Evolutionary conservation across 2,113 vertebrate species (phyloP).

Genomic region (Delphinapterus leucas): DNA sequence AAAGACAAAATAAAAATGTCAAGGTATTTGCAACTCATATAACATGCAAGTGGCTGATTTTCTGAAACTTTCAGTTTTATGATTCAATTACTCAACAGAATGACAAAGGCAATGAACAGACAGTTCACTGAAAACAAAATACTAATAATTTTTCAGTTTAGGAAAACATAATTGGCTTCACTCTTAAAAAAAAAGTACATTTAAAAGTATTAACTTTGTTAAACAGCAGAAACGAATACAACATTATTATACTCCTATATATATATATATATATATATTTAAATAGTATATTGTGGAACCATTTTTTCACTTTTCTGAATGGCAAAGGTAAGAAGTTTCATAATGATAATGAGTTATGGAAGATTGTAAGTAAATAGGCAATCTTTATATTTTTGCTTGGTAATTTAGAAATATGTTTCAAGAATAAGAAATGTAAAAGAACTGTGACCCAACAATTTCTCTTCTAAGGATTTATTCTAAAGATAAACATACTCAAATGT

Average conservation of each 20-base stretch:
- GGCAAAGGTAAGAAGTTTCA: not conserved
- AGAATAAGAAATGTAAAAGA: not conserved
- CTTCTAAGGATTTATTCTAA: not conserved
- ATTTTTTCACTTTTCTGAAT: not conserved
- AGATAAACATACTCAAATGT: not conserved
- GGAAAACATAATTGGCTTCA: not conserved
- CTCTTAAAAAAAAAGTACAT: not conserved
- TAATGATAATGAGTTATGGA: not conserved
- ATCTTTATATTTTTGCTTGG: not conserved
- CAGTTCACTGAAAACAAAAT: not conserved
- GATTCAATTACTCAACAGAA: not conserved
- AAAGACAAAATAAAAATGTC: not conserved
- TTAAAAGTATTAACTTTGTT: not conserved
- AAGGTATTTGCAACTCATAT: not conserved
- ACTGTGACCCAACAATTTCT: not conserved
- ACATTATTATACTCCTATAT: no score
- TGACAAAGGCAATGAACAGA: not conserved
- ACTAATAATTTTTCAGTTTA: not conserved
- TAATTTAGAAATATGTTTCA: not conserved
- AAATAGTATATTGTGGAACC: not conserved
- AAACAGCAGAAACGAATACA: no score
- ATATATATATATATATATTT: no score
- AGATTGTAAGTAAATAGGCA: not conserved
- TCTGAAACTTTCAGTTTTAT: not conserved
- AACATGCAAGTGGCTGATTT: not conserved